A percentile compares a stretch with the other conserved stretches of the same genome.
Conservation (phyloP, 2,797 vertebrate genomes). For the Mareca penelope region DNA sequence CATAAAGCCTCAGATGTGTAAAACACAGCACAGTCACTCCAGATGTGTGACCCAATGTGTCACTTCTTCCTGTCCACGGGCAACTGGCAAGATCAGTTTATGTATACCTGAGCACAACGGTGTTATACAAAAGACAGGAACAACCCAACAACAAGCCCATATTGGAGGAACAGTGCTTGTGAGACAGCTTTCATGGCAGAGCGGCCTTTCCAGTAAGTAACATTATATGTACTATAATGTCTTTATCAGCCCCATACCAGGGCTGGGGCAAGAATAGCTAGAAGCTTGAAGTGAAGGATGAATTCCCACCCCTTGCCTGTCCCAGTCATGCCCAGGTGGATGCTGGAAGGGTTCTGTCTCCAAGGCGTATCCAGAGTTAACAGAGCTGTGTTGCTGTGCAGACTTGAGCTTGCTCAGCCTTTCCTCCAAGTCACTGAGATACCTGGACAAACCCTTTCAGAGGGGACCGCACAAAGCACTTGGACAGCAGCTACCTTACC, state of each 20-base stretch:
- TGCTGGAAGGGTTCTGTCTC: neutral
- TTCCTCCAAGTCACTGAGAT: neutral
- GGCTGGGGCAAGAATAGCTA: neutral
- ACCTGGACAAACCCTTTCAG: neutral
- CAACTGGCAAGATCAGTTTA: neutral
- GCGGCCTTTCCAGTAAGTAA: neutral
- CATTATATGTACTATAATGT: rapidly evolving
- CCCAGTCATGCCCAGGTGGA: neutral
- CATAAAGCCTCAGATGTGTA: neutral
- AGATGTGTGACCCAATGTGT: neutral
- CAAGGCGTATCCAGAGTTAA: neutral
- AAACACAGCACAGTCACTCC: neutral
- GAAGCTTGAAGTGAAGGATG: rapidly evolving
- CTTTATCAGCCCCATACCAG: neutral
- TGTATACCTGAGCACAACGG: neutral
- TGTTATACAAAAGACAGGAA: neutral
- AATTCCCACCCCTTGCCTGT: neutral
- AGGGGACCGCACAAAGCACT: neutral
- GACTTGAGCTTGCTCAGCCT: neutral
- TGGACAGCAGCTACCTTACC: neutral
- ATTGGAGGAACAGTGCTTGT: neutral
- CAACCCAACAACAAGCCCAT: rapidly evolving
- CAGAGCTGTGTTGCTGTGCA: neutral
- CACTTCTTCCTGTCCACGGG: neutral
- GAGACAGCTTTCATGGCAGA: neutral